Evolutionary conservation across 2,113 vertebrate species (phyloP).

Genomic region (Coryphaenoides rupestris): DNA sequence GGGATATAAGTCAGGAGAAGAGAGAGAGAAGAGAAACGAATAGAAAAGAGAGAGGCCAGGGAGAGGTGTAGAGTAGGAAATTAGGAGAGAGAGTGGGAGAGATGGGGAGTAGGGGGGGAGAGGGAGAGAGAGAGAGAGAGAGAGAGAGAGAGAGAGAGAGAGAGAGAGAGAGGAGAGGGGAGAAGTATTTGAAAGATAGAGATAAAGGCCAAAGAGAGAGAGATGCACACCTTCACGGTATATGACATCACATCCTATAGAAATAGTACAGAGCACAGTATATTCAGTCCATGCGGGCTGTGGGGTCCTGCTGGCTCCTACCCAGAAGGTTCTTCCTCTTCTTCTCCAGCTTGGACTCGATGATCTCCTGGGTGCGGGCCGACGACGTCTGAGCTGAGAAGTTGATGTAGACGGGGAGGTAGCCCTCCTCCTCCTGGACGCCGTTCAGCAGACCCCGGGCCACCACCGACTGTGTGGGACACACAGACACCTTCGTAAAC

Average conservation of each 20-base stretch:
- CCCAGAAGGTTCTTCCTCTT: constrained; percentile 81
- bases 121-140: not conserved
- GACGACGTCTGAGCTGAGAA: constrained; percentile 84
- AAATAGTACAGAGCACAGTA: too few relatives aligned
- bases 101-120: not conserved
- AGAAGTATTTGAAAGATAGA: too few relatives aligned
- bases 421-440: constrained; percentile 76
- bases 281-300: too few relatives aligned
- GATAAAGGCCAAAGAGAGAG: too few relatives aligned
- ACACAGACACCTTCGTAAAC: too few relatives aligned
- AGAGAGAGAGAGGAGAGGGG: too few relatives aligned
- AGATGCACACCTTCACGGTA: too few relatives aligned
- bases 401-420: constrained; percentile 80
- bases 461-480: constrained; percentile 73
- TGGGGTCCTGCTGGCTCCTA: constrained; percentile 50
- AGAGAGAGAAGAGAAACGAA: too few relatives aligned
- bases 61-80: too few relatives aligned
- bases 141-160: not conserved
- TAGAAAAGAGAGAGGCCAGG: too few relatives aligned
- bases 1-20: too few relatives aligned
- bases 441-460: constrained; percentile 76
- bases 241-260: too few relatives aligned
- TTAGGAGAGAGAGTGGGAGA: not conserved
- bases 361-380: constrained; percentile 80
- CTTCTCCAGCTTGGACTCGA: constrained; percentile 84